These are phyloP conservation scores for Chrysomallon squamiferum DNA, from an alignment of 1,140 invertebrate genomes.

Conservation along the genomic window DNA sequence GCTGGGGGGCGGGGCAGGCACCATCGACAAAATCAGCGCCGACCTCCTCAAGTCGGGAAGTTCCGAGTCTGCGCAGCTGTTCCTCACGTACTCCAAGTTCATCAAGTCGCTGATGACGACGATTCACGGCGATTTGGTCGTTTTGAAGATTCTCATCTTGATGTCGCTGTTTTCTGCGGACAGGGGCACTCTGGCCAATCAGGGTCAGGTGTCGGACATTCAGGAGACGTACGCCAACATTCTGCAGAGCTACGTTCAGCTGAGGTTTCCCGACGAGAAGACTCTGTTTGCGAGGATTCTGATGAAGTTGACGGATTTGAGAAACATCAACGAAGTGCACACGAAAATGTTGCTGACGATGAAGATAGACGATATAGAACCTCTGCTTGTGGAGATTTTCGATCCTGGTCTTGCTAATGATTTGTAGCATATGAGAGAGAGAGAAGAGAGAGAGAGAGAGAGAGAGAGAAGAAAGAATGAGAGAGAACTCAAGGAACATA, in stretches of 20 bases:
- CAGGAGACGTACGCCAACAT: conserved; percentile 52
- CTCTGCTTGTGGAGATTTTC: conserved; percentile 57
- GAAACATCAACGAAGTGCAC: conserved; percentile 59
- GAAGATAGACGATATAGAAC: conserved; percentile 55
- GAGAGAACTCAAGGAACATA: no score
- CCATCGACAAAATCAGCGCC: conserved; percentile 27
- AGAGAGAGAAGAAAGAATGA: no score
- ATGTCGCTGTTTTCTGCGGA: conserved; percentile 56
- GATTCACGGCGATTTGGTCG: conserved; percentile 47
- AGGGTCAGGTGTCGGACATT: conserved; percentile 32
- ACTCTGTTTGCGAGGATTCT: conserved; percentile 52
- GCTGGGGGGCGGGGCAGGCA: neutral
- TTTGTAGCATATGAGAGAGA: no score
- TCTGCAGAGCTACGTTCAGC: conserved; percentile 40
- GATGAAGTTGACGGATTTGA: conserved; percentile 56
- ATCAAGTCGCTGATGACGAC: conserved; percentile 48
- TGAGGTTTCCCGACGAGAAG: conserved; percentile 44
- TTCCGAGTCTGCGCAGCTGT: conserved; percentile 40
- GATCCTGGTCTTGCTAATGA: conserved; percentile 17
- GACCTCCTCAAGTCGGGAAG: conserved; percentile 43
- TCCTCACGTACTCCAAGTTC: conserved; percentile 51
- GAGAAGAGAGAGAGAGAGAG: no score
- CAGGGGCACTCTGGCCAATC: conserved; percentile 32
- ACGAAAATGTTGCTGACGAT: conserved; percentile 58
- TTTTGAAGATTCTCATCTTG: conserved; percentile 50